Conservation (phyloP, 2,797 vertebrate species). For the Rhinichthys osculus region DNA sequence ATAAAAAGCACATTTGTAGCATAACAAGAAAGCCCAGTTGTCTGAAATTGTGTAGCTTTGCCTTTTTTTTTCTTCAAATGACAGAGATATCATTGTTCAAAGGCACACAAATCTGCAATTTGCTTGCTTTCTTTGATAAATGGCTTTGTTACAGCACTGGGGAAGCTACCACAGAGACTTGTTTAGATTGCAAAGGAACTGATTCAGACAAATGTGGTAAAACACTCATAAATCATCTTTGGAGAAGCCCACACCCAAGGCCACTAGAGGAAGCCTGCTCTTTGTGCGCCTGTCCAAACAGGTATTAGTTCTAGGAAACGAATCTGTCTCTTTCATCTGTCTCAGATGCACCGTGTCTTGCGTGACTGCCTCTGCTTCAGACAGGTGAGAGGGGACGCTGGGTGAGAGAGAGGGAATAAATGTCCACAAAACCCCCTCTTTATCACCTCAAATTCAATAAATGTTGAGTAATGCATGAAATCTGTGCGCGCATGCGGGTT, state of each 20-base stretch:
- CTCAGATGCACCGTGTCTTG: slow-evolving; percentile 59
- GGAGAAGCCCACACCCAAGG: slow-evolving; percentile 73
- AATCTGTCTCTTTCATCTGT: slow-evolving; percentile 74
- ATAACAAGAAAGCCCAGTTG: neutral
- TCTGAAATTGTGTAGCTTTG: neutral
- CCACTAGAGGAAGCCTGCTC: slow-evolving; percentile 51
- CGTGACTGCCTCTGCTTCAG: slow-evolving; percentile 64
- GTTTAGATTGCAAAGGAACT: slow-evolving; percentile 56
- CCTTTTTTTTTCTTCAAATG: neutral
- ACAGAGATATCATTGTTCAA: slow-evolving; percentile 21
- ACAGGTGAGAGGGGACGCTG: slow-evolving; percentile 62
- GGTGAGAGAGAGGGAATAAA: slow-evolving; percentile 47
- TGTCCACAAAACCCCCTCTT: slow-evolving; percentile 57
- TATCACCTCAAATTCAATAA: slow-evolving; percentile 72
- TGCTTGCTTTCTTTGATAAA: slow-evolving; percentile 36
- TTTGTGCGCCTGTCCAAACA: slow-evolving; percentile 66
- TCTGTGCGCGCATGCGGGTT: slow-evolving; percentile 30
- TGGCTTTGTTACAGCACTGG: slow-evolving; percentile 20
- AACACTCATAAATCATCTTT: slow-evolving; percentile 70
- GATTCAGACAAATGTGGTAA: slow-evolving; percentile 71
- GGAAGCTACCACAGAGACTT: slow-evolving; percentile 34
- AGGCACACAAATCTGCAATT: slow-evolving; percentile 5
- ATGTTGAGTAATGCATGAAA: slow-evolving; percentile 69
- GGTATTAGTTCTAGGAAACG: slow-evolving; percentile 78
- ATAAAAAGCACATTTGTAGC: neutral